Evolutionary conservation across 2,888 invertebrate species (phyloP), one percentile per base, ranked within the genome.

Genomic region (Anarsia innoxiella): DNA sequence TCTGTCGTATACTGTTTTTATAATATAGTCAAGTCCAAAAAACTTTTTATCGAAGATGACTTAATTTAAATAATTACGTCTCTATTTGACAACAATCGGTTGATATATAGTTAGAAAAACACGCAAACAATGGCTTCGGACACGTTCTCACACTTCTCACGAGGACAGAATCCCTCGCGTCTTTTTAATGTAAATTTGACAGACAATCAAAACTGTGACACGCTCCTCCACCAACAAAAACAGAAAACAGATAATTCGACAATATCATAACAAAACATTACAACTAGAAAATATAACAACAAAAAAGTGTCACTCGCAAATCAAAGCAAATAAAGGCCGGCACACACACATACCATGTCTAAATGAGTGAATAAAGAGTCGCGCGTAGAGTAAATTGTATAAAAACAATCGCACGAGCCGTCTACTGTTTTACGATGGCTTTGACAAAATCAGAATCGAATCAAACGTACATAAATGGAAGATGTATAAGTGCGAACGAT

Each of bases 391-490:
- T 66, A 70, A 76, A 79, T 79, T 80, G 78, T 82, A 77, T 76
- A 80, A 83, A 83, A 82, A 83, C 82, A 83, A 79, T 79, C 67
- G 75, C 53, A 60, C 61, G 61, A 59, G 58, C 60, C 62, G 65
- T 58, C 61, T 59, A 67, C 64, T 79, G 79, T 79, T 82, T 78
- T 79, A 77, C 75, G 72, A 75, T 65, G 73, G 71, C 74, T 76
- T 82, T 79, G 74, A 78, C 76, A 66, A 74, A 78, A 79, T 79
- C 79, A 72, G 73, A 66, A 68, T 73, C 69, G 73, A 77, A 78
- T 78, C 75, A 74, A 72, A 78, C 72, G 71, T 62, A 70, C 72
- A 70, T 72, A 75, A 74, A 78, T 78, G 76, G 75, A 80, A 79
- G 76, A 76, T 64, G 64, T 63, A 59, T 55, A 54, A 62, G 57